phyloP scores from a whole-genome alignment of 2,113 vertebrate genomes.

The Coturnix japonica region DNA sequence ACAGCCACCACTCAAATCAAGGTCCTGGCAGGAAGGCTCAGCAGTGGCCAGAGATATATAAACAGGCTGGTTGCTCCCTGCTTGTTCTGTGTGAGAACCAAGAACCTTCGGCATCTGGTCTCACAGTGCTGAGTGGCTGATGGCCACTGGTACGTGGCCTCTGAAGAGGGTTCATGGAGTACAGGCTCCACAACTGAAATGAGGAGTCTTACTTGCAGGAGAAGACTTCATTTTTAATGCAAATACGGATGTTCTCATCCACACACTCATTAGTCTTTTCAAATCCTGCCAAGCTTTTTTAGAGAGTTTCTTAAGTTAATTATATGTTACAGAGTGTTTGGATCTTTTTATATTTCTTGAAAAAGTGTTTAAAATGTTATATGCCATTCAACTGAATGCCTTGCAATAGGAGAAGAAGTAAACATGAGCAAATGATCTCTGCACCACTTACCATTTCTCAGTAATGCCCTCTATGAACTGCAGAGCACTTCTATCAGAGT shows the following conservation, averaged over 20 bases:
- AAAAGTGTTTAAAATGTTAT: constrained; percentile 23
- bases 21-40: not conserved
- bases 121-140: not conserved
- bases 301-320: constrained; percentile 41
- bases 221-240: not conserved
- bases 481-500: not conserved
- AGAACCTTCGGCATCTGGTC: not conserved
- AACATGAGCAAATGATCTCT: not conserved
- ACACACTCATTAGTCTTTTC: not conserved
- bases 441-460: not conserved
- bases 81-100: not conserved
- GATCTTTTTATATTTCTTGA: constrained; percentile 17
- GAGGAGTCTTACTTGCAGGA: not conserved
- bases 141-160: fast-evolving
- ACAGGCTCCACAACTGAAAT: not conserved
- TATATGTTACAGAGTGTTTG: constrained; percentile 1
- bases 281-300: constrained; percentile 39
- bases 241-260: constrained; percentile 17
- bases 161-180: not conserved
- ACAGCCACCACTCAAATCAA: not conserved
- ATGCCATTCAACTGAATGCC: not conserved
- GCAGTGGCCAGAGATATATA: fast-evolving
- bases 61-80: not conserved
- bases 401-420: not conserved
- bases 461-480: not conserved